Percentiles rank a stretch among this genome's conserved stretches.
Evolutionary conservation across 30 jellyfish, hydroid and myxozoan genomes (phyloP).

Genomic region (Morbakka virulenta): DNA sequence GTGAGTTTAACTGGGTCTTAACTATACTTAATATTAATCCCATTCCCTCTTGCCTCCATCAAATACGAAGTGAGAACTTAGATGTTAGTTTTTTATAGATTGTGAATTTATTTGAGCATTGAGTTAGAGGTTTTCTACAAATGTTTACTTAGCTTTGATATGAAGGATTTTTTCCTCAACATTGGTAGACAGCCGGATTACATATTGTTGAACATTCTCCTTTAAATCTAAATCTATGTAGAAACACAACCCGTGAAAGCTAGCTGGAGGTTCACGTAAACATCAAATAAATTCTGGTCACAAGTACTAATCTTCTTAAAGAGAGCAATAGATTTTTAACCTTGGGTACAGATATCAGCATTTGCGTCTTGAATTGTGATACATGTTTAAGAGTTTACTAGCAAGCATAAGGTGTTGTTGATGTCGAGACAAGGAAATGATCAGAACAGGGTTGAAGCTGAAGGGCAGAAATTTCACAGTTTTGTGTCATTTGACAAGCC

Average conservation of each 20-base stretch:
- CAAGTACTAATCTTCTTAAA: background rate
- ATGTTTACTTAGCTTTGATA: background rate
- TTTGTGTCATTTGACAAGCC: background rate
- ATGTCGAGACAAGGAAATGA: background rate
- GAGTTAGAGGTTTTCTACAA: background rate
- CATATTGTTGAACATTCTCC: background rate
- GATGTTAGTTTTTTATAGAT: background rate
- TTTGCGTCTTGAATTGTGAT: too few relatives aligned
- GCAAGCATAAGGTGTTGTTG: background rate
- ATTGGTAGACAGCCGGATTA: background rate
- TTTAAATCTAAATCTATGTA: background rate
- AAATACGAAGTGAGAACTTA: background rate
- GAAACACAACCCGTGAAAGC: background rate
- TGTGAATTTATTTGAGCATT: background rate
- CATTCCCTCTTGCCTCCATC: slow-evolving; percentile 49
- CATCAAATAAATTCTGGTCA: background rate
- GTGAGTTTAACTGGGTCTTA: slow-evolving; percentile 69
- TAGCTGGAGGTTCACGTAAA: background rate
- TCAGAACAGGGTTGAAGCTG: background rate
- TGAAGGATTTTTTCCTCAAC: background rate
- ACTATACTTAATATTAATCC: slow-evolving; percentile 64
- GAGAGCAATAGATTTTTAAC: background rate
- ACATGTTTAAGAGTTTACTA: too few relatives aligned
- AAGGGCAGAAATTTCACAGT: background rate
- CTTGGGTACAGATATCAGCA: too few relatives aligned